phyloP scores from a whole-genome alignment of 2,797 vertebrate genomes.

The Sphenodon punctatus region DNA sequence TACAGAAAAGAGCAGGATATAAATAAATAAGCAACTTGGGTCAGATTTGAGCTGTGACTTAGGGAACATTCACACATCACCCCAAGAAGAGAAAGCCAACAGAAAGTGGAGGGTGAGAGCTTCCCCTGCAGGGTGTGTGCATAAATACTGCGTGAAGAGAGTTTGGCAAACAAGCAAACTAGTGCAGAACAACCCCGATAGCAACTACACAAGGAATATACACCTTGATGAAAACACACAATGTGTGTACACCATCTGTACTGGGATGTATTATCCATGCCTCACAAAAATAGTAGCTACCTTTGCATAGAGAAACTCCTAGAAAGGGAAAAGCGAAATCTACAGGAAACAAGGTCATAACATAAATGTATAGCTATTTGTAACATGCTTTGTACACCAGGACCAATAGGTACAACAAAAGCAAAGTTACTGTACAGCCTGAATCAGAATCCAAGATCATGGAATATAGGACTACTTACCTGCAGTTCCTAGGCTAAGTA shows the following conservation, averaged over 20 bases:
- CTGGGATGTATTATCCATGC: background rate
- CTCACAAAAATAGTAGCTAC: background rate
- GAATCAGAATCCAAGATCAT: background rate
- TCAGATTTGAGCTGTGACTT: too few species aligned
- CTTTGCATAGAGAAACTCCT: background rate
- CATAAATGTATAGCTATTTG: too few species aligned
- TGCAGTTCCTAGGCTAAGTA: conserved; percentile 80
- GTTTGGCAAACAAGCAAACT: too few species aligned
- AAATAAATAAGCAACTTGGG: too few species aligned
- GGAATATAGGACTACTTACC: conserved; percentile 60
- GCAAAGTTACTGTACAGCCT: background rate
- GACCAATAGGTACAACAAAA: background rate
- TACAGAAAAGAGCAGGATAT: too few species aligned
- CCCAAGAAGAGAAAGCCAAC: too few species aligned
- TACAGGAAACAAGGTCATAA: background rate
- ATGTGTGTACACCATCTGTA: background rate
- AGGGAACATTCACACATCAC: too few species aligned
- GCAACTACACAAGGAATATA: background rate
- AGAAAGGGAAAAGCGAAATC: background rate
- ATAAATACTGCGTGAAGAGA: too few species aligned
- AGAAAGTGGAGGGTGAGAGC: too few species aligned
- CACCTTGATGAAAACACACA: background rate
- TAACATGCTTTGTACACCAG: background rate
- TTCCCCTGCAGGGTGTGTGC: too few species aligned
- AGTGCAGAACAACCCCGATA: too few species aligned